A percentile compares a stretch with the other conserved stretches of the same genome.
These are phyloP conservation scores for Drosophila parvula DNA, from an alignment of 1,140 invertebrate species.

Conservation along the genomic window DNA sequence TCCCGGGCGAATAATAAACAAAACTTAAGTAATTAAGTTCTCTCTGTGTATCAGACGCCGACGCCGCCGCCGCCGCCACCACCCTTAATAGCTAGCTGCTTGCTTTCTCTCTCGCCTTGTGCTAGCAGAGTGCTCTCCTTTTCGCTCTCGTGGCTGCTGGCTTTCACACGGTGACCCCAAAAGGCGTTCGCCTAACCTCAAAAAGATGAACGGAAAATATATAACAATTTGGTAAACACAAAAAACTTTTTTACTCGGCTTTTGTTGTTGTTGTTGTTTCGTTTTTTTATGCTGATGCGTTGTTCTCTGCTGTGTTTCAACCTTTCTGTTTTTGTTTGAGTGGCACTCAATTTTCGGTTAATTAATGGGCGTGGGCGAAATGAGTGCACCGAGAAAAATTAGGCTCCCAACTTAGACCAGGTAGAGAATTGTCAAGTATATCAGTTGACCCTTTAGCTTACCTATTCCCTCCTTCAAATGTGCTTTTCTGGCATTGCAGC, in stretches of 20 bases:
- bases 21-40: slow-evolving; percentile 65
- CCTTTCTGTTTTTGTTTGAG: slow-evolving; percentile 38
- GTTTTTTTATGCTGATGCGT: slow-evolving; percentile 58
- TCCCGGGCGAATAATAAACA: slow-evolving; percentile 46
- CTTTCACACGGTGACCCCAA: slow-evolving; percentile 55
- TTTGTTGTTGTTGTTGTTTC: neutral
- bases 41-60: slow-evolving; percentile 11
- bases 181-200: slow-evolving; percentile 61
- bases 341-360: slow-evolving; percentile 53
- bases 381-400: slow-evolving; percentile 6
- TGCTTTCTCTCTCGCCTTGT: slow-evolving; percentile 21
- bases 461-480: neutral
- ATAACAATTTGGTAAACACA: slow-evolving; percentile 64
- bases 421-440: neutral
- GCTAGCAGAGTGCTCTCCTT: slow-evolving; percentile 17
- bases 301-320: slow-evolving; percentile 14
- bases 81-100: slow-evolving; percentile 4
- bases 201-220: slow-evolving; percentile 60
- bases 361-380: slow-evolving; percentile 59
- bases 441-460: neutral
- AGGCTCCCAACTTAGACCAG: neutral
- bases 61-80: slow-evolving; percentile 3
- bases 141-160: slow-evolving; percentile 22
- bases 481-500: neutral
- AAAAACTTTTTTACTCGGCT: slow-evolving; percentile 18